A percentile compares a stretch with the other conserved stretches of the same genome.
Evolutionary conservation across 2,797 vertebrate genomes (phyloP).

Genomic region (Microctenopoma steveboyesi): DNA sequence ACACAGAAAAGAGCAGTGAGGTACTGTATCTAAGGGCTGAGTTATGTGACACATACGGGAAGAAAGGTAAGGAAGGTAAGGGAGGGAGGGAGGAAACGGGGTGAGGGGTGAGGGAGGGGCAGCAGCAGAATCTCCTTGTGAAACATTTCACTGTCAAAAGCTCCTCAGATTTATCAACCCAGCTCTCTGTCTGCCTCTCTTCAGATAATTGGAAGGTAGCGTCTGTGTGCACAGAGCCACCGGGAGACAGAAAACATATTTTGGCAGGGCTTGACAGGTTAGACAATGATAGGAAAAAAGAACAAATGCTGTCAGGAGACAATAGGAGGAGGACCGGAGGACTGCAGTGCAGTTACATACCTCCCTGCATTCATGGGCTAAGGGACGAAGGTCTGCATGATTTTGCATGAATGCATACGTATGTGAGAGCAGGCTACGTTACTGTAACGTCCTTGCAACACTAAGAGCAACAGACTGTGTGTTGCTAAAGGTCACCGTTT

Average conservation of each 20-base stretch:
- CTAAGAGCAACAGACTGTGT: conserved; percentile 14
- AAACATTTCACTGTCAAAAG: conserved; percentile 69
- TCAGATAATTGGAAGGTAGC: conserved; percentile 78
- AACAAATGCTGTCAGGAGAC: conserved; percentile 66
- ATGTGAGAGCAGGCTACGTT: neutral
- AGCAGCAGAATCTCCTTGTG: conserved; percentile 43
- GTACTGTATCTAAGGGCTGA: conserved; percentile 33
- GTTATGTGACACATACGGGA: conserved; percentile 44
- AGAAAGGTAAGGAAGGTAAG: conserved; percentile 45
- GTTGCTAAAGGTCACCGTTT: conserved; percentile 46
- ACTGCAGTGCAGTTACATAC: conserved; percentile 10
- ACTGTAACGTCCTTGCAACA: conserved; percentile 8
- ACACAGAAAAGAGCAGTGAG: conserved; percentile 45
- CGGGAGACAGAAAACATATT: conserved; percentile 75
- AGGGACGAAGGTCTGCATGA: neutral
- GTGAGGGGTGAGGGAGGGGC: neutral
- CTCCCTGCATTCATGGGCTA: neutral
- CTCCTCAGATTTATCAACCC: conserved; percentile 74
- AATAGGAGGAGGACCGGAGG: conserved; percentile 28
- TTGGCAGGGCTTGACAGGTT: conserved; percentile 74
- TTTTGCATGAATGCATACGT: neutral
- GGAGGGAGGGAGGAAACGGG: conserved; percentile 13
- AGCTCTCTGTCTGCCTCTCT: conserved; percentile 61
- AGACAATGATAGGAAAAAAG: conserved; percentile 61
- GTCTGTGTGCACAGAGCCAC: conserved; percentile 61